phyloP scores from a whole-genome alignment of 2,797 vertebrate genomes.

The Brachyalestes nurse region DNA sequence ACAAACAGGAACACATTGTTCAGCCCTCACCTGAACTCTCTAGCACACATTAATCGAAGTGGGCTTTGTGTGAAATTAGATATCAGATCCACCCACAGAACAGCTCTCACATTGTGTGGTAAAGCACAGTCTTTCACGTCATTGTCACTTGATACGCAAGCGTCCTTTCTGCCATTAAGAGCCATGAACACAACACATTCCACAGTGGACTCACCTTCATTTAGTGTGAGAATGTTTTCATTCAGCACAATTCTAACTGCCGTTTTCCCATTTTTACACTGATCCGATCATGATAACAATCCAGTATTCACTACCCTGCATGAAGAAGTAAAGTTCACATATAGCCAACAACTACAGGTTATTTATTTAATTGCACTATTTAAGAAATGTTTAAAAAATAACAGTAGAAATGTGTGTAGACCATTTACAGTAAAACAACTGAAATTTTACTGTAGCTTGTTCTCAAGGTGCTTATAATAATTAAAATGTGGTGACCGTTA shows the following conservation, averaged over 20 bases:
- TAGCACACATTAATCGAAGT: neutral
- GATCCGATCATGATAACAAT: no score
- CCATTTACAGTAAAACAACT: no score
- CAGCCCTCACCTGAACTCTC: neutral
- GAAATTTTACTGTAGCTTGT: no score
- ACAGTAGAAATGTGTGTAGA: no score
- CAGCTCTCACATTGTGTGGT: constrained; percentile 1
- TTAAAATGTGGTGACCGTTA: neutral
- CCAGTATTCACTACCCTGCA: no score
- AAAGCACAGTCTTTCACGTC: neutral
- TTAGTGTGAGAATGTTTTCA: neutral
- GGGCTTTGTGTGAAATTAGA: constrained; percentile 4
- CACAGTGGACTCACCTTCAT: neutral
- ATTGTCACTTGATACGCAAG: neutral
- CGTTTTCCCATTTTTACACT: neutral
- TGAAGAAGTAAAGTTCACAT: no score
- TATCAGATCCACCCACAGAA: constrained; percentile 13
- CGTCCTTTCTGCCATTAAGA: neutral
- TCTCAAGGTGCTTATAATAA: neutral
- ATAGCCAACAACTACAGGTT: no score
- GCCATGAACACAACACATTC: neutral
- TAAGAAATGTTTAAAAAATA: no score
- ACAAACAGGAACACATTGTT: neutral
- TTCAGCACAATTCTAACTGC: neutral
- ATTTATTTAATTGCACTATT: no score